Base-by-base conservation (phyloP, 2,113 vertebrate genomes). In the Chascanopsetta lugubris region DNA sequence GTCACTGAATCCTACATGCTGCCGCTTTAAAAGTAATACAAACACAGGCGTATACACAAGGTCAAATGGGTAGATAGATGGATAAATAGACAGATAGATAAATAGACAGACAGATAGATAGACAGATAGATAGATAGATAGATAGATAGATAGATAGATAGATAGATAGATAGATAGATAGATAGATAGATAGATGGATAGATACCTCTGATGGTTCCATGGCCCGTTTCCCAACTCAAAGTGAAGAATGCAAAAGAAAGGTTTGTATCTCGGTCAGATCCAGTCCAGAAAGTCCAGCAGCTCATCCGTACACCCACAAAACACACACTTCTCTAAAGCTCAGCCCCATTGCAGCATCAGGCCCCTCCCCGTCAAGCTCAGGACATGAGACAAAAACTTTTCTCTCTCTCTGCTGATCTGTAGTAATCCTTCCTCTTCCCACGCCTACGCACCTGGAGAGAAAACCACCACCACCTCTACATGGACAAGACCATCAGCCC, bases 151-250 rank as follows among this genome's bases (percentile, higher is more conserved):
- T n/a, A n/a, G n/a, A n/a, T n/a, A n/a, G n/a, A n/a, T n/a, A n/a
- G n/a, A n/a, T n/a, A n/a, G n/a, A n/a, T n/a, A n/a, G n/a, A n/a
- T n/a, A n/a, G n/a, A n/a, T n/a, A n/a, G n/a, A n/a, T n/a, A n/a
- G n/a, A n/a, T n/a, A n/a, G n/a, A n/a, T n/a, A n/a, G n/a, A n/a
- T n/a, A n/a, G n/a, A n/a, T 1, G 9, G 43, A 27, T 11, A 1
- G 43, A 22, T 55, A 57, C 73, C 62, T 62, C 59, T 51, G 48
- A 48, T 62, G 42, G 50, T 34, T 61, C 57, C 26, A 10, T 34
- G 36, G 12, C 6, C 36, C 13, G 1, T 38, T 17, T 38, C 3
- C 13, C 36, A 38, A 15, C 36, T 13, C 15, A 38, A 38, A 42
- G 15, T 42, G 38, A 42, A 42, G 38, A 42, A 42, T 42, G 15